These are phyloP conservation scores for Watsonalla cultraria DNA, from an alignment of 2,888 invertebrate genomes.

Conservation along the genomic window DNA sequence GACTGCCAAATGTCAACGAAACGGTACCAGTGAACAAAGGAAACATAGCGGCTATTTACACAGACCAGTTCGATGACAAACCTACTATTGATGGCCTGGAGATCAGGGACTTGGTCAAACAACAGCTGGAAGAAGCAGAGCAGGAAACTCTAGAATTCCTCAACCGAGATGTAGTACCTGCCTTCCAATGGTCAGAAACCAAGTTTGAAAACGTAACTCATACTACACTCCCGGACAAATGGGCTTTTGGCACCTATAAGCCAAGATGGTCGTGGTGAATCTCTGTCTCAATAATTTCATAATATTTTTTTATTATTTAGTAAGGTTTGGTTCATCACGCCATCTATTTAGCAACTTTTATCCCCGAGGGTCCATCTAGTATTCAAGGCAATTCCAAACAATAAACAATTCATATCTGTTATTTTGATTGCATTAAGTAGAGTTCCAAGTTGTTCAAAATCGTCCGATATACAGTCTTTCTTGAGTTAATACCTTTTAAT, in stretches of 20 bases:
- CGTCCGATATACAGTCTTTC: no score
- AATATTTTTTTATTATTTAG: slow-evolving; percentile 25
- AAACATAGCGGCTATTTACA: slow-evolving; percentile 61
- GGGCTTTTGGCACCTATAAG: slow-evolving; percentile 81
- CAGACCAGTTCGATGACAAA: slow-evolving; percentile 61
- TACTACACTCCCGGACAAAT: slow-evolving; percentile 85
- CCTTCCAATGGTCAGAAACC: slow-evolving; percentile 88
- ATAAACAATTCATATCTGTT: no score
- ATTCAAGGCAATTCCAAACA: no score
- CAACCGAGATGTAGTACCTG: slow-evolving; percentile 57
- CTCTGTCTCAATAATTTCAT: slow-evolving; percentile 27
- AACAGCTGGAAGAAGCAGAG: slow-evolving; percentile 55
- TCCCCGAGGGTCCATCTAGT: no score
- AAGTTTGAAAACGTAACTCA: slow-evolving; percentile 81
- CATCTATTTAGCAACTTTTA: no score
- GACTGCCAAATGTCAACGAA: slow-evolving; percentile 34
- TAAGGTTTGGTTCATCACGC: slow-evolving; percentile 14
- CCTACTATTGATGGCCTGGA: slow-evolving; percentile 54
- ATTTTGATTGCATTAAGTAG: no score
- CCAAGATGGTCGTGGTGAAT: slow-evolving; percentile 81
- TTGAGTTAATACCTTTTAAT: slow-evolving; percentile 9
- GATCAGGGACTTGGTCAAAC: slow-evolving; percentile 58
- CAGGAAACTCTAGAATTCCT: slow-evolving; percentile 51
- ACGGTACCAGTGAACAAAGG: slow-evolving; percentile 52
- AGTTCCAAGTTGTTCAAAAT: no score